Evolutionary conservation across 35 echinoderm and acorn worm species (phyloP), one percentile per base, ranked within the genome.

Genomic region (Diadema setosum): DNA sequence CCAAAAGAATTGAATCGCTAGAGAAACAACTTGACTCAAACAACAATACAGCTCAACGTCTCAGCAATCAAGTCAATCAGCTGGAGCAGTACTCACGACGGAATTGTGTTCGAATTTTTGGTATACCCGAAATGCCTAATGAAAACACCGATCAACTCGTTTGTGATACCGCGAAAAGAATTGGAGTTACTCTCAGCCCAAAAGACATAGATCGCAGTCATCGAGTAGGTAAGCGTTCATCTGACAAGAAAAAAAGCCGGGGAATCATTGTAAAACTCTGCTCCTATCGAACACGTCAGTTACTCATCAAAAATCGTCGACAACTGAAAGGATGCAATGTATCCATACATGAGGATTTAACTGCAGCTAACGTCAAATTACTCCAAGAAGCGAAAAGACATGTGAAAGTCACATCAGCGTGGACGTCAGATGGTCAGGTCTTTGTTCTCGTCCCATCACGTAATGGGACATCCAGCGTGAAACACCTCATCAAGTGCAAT

Each of bases 181-280:
- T 70, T 23, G 65, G 65, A 9, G 65, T 70, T 26, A 27, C 11
- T 27, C 29, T 70, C 11, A 70, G 20, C 20, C 7, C 29, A 33
- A 33, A 70, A 14, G 65, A 70, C 8, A 70, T 70, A 20, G 65
- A 70, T 23, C 65, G 65, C 65, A 23, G 20, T 23, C 65, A 70
- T 70, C 18, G 65, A 12, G 65, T 70, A 14, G 65, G 65, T 8
- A 20, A 33, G 31, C 18, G 29, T 20, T 8, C 29, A 11, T 11
- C 18, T 70, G 31, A 26, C 65, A 23, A 11, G 20, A 26, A 20
- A 11, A 70, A 70, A 33, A 11, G 11, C 12, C 18, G 65, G 8
- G 20, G 20, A 70, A 70, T 70, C 65, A 70, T 70, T 70, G 65
- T n/a, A n/a, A n/a, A n/a, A n/a, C n/a, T n/a, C n/a, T n/a, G n/a